Evolutionary conservation across 2,113 vertebrate genomes (phyloP), one percentile per base, ranked within the genome.

Genomic region (Pipa parva): DNA sequence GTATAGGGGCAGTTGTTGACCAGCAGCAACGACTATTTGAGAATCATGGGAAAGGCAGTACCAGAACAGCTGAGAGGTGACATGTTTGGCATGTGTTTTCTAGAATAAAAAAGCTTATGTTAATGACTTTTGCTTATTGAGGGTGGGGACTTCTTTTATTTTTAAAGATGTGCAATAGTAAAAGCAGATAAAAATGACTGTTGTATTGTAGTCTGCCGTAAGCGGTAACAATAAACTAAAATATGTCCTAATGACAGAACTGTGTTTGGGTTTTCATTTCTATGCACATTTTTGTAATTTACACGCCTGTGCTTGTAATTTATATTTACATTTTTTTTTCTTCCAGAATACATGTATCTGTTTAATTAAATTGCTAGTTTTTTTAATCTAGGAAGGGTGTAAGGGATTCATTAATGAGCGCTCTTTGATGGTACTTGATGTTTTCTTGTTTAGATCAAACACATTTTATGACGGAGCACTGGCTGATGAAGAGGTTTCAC

Each of bases 361-460:
- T 76, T 73, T 84, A 87, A 88, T 86, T 84, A 83, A 85, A 82
- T 77, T 68, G 71, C 61, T 67, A 74, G 82, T 80, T 82, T 83
- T 79, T 71, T 78, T 83, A 84, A 73, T 37, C 71, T 61, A 55
- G 73, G 12, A 62, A 85, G 80, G 78, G 77, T 76, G 77, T 73
- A 75, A 79, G 42, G 75, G 82, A 81, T 74, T 72, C 69, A 83
- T 84, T 84, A 83, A 85, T 79, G 75, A 79, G 79, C 67, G 62
- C 74, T 28, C 71, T 81, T 77, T 65, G 65, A 71, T 52, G 72
- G 75, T 72, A 77, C 85, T 76, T 77, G 81, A 79, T 80, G 77
- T 81, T 84, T 81, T 79, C 81, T 75, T 79, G 79, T 85, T 87
- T 80, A 80, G 77, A 81, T 74, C 11, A 68, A 77, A 75, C 75